Conservation (phyloP, 2,888 invertebrate genomes). For the Drosophila heteroneura region DNA sequence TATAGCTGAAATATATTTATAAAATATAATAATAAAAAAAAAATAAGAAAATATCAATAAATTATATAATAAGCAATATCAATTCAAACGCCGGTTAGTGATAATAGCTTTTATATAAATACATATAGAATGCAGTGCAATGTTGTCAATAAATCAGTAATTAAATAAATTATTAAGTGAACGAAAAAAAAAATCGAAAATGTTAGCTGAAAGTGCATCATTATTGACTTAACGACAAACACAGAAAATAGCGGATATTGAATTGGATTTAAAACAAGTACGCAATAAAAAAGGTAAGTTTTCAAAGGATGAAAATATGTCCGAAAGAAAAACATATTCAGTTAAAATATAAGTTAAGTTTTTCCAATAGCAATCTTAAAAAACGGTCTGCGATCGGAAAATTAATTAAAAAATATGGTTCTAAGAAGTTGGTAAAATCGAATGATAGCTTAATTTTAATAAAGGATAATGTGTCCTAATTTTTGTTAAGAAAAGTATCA, state of each 20-base stretch:
- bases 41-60: conserved; percentile 25
- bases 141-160: conserved; percentile 27
- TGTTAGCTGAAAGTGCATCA: conserved; percentile 40
- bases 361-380: neutral
- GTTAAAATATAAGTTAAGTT: neutral
- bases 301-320: neutral
- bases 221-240: conserved; percentile 20
- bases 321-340: neutral
- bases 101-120: conserved; percentile 33
- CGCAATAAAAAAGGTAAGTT: conserved; percentile 30
- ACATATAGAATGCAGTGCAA: conserved; percentile 41
- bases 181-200: conserved; percentile 34
- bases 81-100: conserved; percentile 59
- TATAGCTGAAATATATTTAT: conserved; percentile 67
- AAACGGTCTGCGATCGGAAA: neutral
- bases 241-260: conserved; percentile 8
- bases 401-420: neutral
- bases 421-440: neutral
- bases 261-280: conserved; percentile 19
- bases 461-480: neutral
- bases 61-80: conserved; percentile 25
- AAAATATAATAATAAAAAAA: conserved; percentile 48
- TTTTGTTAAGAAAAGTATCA: conserved; percentile 19
- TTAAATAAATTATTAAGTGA: conserved; percentile 35
- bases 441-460: too few species aligned